Percentiles rank a stretch among this genome's conserved stretches.
phyloP scores from a whole-genome alignment of 2,888 invertebrate species.

The Orchesellides sinensis region DNA sequence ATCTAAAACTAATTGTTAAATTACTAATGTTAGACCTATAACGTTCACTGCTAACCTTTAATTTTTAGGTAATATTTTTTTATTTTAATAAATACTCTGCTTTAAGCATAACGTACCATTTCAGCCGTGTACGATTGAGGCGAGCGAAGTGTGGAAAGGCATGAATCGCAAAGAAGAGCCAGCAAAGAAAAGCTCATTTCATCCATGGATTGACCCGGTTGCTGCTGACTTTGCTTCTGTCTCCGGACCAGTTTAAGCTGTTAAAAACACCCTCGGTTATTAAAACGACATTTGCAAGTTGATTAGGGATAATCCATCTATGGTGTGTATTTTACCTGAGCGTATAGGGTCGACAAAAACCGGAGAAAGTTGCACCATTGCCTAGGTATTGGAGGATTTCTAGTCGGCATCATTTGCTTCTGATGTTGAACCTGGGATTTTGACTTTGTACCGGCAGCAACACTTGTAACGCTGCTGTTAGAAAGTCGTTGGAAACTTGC shows the following conservation, averaged over 20 bases:
- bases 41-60: too few species aligned
- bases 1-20: too few species aligned
- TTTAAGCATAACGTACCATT: conserved; percentile 68
- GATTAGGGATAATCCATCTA: background rate
- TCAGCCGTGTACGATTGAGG: conserved; percentile 68
- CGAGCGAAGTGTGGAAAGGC: conserved; percentile 90
- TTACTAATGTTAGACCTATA: too few species aligned
- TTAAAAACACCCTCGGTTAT: background rate
- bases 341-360: conserved; percentile 71
- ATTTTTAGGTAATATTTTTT: too few species aligned
- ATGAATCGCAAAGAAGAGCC: conserved; percentile 91
- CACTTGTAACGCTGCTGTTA: conserved; percentile 15
- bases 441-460: conserved; percentile 3
- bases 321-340: too few species aligned
- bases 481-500: conserved; percentile 72
- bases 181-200: conserved; percentile 83
- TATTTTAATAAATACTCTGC: too few species aligned
- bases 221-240: conserved; percentile 65
- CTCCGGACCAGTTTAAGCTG: conserved; percentile 72
- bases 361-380: conserved; percentile 71
- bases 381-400: conserved; percentile 38
- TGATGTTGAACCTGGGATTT: conserved; percentile 31
- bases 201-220: conserved; percentile 80
- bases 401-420: conserved; percentile 3
- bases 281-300: background rate